A percentile compares a stretch with the other conserved stretches of the same genome.
Evolutionary conservation across 2,888 invertebrate genomes (phyloP).

Genomic region (Acleris laterana): DNA sequence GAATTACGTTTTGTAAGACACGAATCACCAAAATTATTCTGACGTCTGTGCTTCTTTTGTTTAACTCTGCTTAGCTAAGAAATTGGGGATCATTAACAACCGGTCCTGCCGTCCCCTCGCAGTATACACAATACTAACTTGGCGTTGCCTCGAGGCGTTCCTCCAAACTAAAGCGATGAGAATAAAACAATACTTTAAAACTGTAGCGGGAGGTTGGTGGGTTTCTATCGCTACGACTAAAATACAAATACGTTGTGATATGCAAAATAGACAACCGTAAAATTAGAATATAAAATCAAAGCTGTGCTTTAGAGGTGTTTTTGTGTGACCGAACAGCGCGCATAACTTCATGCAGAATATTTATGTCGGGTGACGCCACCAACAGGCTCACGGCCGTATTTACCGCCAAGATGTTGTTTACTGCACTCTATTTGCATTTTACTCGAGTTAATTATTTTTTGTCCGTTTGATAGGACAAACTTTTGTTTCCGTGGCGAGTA

Average conservation of each 20-base stretch:
- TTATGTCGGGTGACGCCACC: slow-evolving; percentile 70
- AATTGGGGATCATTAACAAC: slow-evolving; percentile 32
- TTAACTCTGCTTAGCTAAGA: slow-evolving; percentile 37
- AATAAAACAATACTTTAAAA: neutral
- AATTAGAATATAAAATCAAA: slow-evolving; percentile 82
- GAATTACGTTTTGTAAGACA: slow-evolving; percentile 80
- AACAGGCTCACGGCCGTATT: slow-evolving; percentile 65
- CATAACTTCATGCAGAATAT: slow-evolving; percentile 73
- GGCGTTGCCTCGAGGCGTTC: neutral
- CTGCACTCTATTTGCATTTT: slow-evolving; percentile 61
- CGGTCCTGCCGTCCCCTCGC: slow-evolving; percentile 8
- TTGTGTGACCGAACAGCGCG: slow-evolving; percentile 63
- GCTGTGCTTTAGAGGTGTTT: slow-evolving; percentile 73
- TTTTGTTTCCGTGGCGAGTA: slow-evolving; percentile 33
- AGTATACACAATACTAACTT: slow-evolving; percentile 18
- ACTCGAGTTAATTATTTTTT: slow-evolving; percentile 58
- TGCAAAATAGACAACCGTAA: slow-evolving; percentile 76
- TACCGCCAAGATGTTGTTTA: slow-evolving; percentile 63
- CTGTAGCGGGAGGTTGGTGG: neutral
- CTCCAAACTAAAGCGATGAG: neutral
- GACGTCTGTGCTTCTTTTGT: slow-evolving; percentile 48
- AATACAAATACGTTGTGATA: slow-evolving; percentile 57
- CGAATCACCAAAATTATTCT: slow-evolving; percentile 72
- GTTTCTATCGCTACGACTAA: slow-evolving; percentile 46
- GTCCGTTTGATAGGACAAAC: slow-evolving; percentile 41